Base-by-base conservation (phyloP, 2,113 vertebrate species). In the Desmodus rotundus region DNA sequence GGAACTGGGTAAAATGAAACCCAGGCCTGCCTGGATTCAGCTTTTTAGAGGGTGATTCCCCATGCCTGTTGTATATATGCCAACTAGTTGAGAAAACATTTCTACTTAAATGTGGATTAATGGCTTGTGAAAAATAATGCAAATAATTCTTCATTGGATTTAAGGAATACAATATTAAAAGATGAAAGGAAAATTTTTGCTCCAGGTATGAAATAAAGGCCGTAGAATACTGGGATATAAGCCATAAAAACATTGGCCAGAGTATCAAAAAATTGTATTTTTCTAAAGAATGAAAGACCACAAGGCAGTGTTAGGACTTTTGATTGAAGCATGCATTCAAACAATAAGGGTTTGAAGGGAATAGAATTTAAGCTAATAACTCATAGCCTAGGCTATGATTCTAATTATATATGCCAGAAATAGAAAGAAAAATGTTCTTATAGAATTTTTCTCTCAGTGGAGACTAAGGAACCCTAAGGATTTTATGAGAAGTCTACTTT, bases 241-340 rank as follows among this genome's bases (percentile, higher is more conserved):
- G 87, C 72, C 85, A 94, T 85, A 92, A 80, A 96, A 87, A 88
- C 74, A 86, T 63, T 97, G 58, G 20, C 28, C 47, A n/a, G 47
- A 56, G 33, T 76, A 81, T 76, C 54, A 86, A 61, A 89, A 89
- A 50, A 80, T 31, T 63, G 28, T 63, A 78, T 93, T 90, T n/a
- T 82, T 93, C 61, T 92, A 45, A 86, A 82, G 95, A 85, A 93
- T 95, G 92, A 95, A 96, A 98, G 56, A 90, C 33, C 24, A 81
- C 54, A 78, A 82, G 31, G 15, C 43, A 50, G 5, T 38, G 7
- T 87, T 93, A 50, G 33, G 36, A 81, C 31, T 95, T 54, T 93
- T 92, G 61, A 92, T 31, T 96, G 94, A 94, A 61, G 3, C 45
- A 87, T 38, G 61, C 17, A 56, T 91, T 95, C 93, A 89, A 94